Evolutionary conservation across 2,113 vertebrate genomes (phyloP).

Genomic region (Charadrius vociferus): DNA sequence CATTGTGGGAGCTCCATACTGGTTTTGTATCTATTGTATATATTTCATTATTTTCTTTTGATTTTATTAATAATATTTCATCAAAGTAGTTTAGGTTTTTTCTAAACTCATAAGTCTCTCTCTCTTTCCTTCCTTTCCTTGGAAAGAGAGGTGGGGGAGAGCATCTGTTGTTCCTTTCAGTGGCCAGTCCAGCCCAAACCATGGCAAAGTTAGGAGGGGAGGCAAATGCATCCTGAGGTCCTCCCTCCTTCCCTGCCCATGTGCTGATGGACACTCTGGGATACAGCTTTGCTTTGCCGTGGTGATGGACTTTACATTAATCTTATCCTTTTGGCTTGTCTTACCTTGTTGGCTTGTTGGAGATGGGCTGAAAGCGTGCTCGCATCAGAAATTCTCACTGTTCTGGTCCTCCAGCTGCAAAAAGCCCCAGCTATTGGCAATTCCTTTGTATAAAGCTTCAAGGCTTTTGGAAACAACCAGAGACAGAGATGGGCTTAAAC

Average conservation of each 20-base stretch:
- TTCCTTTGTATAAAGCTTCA: not conserved
- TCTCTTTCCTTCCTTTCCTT: too few species aligned
- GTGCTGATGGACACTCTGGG: not conserved
- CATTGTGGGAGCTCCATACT: too few species aligned
- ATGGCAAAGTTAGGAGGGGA: not conserved
- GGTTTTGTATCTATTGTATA: too few species aligned
- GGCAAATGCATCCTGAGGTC: not conserved
- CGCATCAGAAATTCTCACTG: not conserved
- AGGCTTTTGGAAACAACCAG: not conserved
- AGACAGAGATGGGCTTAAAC: not conserved
- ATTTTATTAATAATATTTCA: too few species aligned
- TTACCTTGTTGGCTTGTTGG: not conserved
- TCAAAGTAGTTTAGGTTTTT: too few species aligned
- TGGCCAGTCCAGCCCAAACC: too few species aligned
- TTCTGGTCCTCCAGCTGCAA: not conserved
- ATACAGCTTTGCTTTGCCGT: not conserved
- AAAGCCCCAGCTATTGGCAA: not conserved
- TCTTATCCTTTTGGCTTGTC: not conserved
- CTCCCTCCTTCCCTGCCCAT: not conserved
- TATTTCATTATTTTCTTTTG: too few species aligned
- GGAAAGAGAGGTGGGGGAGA: too few species aligned
- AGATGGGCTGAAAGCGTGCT: not conserved
- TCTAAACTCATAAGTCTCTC: too few species aligned
- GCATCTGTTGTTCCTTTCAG: too few species aligned
- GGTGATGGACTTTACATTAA: not conserved